A percentile compares a stretch with the other conserved stretches of the same genome.
phyloP scores from a whole-genome alignment of 2,888 invertebrate genomes.

The Phaedon cochleariae region DNA sequence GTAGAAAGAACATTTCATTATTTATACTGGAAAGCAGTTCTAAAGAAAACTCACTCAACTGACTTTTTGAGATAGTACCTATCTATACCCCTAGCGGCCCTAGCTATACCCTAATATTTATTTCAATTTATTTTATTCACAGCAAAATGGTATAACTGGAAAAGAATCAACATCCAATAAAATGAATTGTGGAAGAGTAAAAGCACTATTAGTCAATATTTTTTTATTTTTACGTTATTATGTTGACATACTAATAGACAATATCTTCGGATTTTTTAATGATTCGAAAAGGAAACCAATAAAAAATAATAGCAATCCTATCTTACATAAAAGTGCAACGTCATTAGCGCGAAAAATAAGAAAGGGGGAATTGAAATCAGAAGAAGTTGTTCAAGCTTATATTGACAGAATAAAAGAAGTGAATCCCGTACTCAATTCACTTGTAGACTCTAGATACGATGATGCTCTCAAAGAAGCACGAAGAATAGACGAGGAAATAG shows the following conservation, averaged over 20 bases:
- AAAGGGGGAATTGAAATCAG: slow-evolving; percentile 69
- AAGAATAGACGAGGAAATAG: slow-evolving; percentile 74
- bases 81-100: too few species aligned
- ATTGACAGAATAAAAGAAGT: slow-evolving; percentile 79
- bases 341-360: slow-evolving; percentile 74
- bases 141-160: background rate
- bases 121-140: slow-evolving; percentile 6
- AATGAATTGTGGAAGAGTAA: slow-evolving; percentile 18
- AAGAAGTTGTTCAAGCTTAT: slow-evolving; percentile 76
- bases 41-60: too few species aligned
- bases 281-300: slow-evolving; percentile 54
- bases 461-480: slow-evolving; percentile 82
- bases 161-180: background rate
- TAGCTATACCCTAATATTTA: too few species aligned
- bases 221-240: slow-evolving; percentile 60
- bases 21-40: too few species aligned
- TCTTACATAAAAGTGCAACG: slow-evolving; percentile 72
- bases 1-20: too few species aligned
- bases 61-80: too few species aligned
- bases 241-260: slow-evolving; percentile 63
- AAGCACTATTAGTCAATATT: slow-evolving; percentile 20
- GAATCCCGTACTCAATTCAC: slow-evolving; percentile 81
- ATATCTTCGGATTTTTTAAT: slow-evolving; percentile 59
- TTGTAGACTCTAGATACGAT: slow-evolving; percentile 82
- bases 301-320: slow-evolving; percentile 58